phyloP scores from a whole-genome alignment of 1,140 invertebrate species.

The Saccostrea cuccullata region DNA sequence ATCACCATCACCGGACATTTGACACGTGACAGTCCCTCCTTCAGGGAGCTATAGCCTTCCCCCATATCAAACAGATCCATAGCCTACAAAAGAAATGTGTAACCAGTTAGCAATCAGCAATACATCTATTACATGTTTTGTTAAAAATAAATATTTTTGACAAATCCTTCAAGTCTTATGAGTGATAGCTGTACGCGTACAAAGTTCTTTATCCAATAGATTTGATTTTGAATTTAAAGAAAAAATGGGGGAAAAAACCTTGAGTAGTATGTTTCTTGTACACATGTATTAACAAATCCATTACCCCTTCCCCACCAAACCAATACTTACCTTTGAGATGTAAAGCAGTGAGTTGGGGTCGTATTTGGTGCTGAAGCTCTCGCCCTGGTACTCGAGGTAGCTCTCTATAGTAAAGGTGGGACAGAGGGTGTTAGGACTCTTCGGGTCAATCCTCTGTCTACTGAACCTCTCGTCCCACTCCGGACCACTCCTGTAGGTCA shows the following conservation, averaged over 20 bases:
- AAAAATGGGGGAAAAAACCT: too few species aligned
- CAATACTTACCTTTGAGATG: slow-evolving; percentile 75
- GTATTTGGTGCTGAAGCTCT: slow-evolving; percentile 76
- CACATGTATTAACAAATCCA: too few species aligned
- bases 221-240: too few species aligned
- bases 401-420: slow-evolving; percentile 78
- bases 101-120: too few species aligned
- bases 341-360: slow-evolving; percentile 79
- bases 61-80: slow-evolving; percentile 78
- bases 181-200: too few species aligned
- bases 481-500: slow-evolving; percentile 78
- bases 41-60: slow-evolving; percentile 68
- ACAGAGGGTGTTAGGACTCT: slow-evolving; percentile 67
- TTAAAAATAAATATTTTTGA: too few species aligned
- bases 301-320: background rate
- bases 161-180: too few species aligned
- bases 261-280: too few species aligned
- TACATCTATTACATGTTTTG: too few species aligned
- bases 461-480: slow-evolving; percentile 78
- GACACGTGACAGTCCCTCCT: slow-evolving; percentile 68
- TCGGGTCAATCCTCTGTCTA: slow-evolving; percentile 70
- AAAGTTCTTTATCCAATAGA: too few species aligned
- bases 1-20: slow-evolving; percentile 76
- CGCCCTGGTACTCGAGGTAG: slow-evolving; percentile 78
- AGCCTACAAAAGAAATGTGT: slow-evolving; percentile 63